Evolutionary conservation across 2,113 vertebrate genomes (phyloP), one percentile per base, ranked within the genome.

Genomic region (Anarhynchus alexandrinus): DNA sequence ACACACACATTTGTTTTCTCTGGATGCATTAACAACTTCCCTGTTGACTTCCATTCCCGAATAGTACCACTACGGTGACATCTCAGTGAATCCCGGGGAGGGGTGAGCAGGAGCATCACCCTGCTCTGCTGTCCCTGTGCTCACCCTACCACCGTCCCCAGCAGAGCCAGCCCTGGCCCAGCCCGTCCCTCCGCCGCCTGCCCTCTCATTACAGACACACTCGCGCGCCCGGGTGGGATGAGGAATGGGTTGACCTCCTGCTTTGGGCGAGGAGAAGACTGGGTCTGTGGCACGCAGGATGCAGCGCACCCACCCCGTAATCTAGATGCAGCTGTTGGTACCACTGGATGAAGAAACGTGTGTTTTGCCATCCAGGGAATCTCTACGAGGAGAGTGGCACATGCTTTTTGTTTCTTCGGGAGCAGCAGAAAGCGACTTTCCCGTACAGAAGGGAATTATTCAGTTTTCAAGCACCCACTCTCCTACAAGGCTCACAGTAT

Each of bases 181-280:
- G 49, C 27, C 30, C 9, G 2, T 10, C 42, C 49, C 54, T 27
- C 30, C 25, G 66, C 40, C 3, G 1, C 61, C 25, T 18, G 34
- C 34, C 52, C 21, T 27, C 66, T 55, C 58, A 12, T 49, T 49
- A 18, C 38, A 65, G 49, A 36, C 42, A 62, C 74, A 45, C 11
- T 10, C 3, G 0, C 11, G 2, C 1, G 4, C 19, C 51, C 2
- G 0, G 19, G 9, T 51, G 36, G 42, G 32, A 49, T 32, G 38
- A 43, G 64, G 65, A 30, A 23, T 5, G 26, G 30, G 16, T 12
- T 47, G 26, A 55, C 9, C 18, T 59, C 25, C 87, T 43, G 30
- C 10, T 30, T 18, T 43, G 62, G 47, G 52, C 40, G 73, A 73
- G 64, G 18, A 45, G 45, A 57, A 10, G 43, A 58, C 10, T 29